Conservation (phyloP, 2,888 invertebrate genomes). For the Oligia latruncula region DNA sequence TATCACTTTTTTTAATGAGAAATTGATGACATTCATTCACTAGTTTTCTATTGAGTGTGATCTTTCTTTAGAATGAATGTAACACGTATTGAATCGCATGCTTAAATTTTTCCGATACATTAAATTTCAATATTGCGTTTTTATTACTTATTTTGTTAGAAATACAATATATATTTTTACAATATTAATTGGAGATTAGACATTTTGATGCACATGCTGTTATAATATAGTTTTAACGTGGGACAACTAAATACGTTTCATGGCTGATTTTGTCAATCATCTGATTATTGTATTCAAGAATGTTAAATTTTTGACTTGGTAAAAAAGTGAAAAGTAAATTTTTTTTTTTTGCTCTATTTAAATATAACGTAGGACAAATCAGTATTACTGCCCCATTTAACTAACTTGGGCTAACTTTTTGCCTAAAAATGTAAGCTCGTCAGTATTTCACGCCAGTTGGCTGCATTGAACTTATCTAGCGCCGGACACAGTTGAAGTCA, state of each 20-base stretch:
- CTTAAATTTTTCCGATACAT: conserved; percentile 9
- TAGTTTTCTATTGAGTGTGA: conserved; percentile 1
- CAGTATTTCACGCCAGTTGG: neutral
- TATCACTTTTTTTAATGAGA: neutral
- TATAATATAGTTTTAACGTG: conserved; percentile 7
- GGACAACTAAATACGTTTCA: neutral
- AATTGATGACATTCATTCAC: neutral
- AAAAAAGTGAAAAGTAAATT: neutral
- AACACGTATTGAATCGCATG: conserved; percentile 2
- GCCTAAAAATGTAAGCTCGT: conserved; percentile 16
- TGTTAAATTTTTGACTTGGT: neutral
- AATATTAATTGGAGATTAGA: conserved; percentile 49
- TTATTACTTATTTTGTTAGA: conserved; percentile 7
- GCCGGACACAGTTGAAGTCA: neutral
- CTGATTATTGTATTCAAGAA: neutral
- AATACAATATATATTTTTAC: conserved; percentile 42
- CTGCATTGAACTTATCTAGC: neutral
- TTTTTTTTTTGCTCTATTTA: neutral
- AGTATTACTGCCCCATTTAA: neutral
- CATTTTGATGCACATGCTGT: conserved; percentile 29
- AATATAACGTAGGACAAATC: neutral
- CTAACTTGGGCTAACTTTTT: neutral
- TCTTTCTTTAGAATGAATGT: conserved; percentile 15
- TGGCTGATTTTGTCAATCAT: neutral
- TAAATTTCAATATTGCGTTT: conserved; percentile 19